Evolutionary conservation across 2,113 vertebrate species (phyloP).

Genomic region (Grus americana): DNA sequence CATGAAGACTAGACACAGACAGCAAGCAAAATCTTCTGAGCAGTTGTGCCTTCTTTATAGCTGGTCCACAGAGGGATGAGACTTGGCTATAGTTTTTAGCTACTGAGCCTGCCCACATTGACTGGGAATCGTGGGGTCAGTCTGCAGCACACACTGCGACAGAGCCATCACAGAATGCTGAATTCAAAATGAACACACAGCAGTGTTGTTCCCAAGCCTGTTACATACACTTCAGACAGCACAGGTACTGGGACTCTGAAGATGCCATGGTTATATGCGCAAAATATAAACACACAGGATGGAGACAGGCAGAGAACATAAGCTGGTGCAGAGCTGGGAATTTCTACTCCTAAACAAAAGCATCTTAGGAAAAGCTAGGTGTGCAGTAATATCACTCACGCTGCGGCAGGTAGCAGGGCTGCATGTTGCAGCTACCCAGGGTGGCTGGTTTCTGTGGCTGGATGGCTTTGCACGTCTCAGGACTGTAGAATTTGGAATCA

Average conservation of each 20-base stretch:
- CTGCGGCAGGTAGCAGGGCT: slow-evolving; percentile 85
- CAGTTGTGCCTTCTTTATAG: not conserved
- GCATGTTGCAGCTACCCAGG: slow-evolving; percentile 85
- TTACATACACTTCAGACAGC: not conserved
- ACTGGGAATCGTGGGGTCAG: not conserved
- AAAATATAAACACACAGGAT: not conserved
- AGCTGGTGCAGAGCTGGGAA: not conserved
- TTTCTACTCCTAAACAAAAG: not conserved
- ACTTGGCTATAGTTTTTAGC: not conserved
- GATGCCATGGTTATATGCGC: not conserved
- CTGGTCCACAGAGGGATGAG: not conserved
- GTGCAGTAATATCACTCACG: slow-evolving; percentile 72
- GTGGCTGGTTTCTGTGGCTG: slow-evolving; percentile 76
- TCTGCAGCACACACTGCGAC: not conserved
- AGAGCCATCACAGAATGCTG: not conserved
- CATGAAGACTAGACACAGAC: not conserved
- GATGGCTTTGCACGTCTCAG: slow-evolving; percentile 73
- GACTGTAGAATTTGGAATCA: slow-evolving; percentile 77
- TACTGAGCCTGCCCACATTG: not conserved
- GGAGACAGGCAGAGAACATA: not conserved
- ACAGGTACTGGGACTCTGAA: not conserved
- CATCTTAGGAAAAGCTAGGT: not conserved
- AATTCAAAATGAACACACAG: not conserved
- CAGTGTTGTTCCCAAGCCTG: not conserved
- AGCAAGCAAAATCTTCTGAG: not conserved